A percentile compares a stretch with the other conserved stretches of the same genome.
Evolutionary conservation across 2,888 invertebrate genomes (phyloP).

Genomic region (Ditylenchus weischeri): DNA sequence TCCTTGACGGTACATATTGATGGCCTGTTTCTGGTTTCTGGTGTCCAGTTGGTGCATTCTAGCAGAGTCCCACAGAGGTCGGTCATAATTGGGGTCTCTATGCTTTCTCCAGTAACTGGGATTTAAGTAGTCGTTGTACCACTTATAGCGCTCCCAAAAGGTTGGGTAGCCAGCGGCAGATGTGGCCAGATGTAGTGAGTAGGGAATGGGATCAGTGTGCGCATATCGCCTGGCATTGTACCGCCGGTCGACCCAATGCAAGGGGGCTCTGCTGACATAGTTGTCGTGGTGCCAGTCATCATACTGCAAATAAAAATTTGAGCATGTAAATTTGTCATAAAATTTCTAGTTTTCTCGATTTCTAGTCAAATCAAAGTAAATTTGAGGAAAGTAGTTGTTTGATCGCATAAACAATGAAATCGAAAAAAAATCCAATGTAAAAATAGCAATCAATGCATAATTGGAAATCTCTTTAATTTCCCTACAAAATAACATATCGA

Average conservation of each 20-base stretch:
- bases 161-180: conserved; percentile 45
- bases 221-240: conserved; percentile 49
- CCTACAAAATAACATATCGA: too few species aligned
- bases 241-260: conserved; percentile 53
- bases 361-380: too few species aligned
- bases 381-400: too few species aligned
- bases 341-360: too few species aligned
- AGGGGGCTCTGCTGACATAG: conserved; percentile 42
- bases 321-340: too few species aligned
- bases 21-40: conserved; percentile 50
- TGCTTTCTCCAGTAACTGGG: conserved; percentile 52
- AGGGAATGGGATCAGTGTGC: conserved; percentile 52
- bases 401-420: too few species aligned
- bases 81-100: conserved; percentile 45
- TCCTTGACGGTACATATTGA: conserved; percentile 54
- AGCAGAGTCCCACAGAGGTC: conserved; percentile 39
- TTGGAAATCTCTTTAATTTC: too few species aligned
- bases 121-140: conserved; percentile 54
- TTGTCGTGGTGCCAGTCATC: conserved; percentile 50
- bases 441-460: too few species aligned
- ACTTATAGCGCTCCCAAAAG: conserved; percentile 47
- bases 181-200: conserved; percentile 43
- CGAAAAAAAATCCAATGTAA: too few species aligned
- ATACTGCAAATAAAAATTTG: too few species aligned
- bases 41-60: conserved; percentile 2